Evolutionary conservation across 2,888 invertebrate species (phyloP).

Genomic region (Alviniconcha strummeri): DNA sequence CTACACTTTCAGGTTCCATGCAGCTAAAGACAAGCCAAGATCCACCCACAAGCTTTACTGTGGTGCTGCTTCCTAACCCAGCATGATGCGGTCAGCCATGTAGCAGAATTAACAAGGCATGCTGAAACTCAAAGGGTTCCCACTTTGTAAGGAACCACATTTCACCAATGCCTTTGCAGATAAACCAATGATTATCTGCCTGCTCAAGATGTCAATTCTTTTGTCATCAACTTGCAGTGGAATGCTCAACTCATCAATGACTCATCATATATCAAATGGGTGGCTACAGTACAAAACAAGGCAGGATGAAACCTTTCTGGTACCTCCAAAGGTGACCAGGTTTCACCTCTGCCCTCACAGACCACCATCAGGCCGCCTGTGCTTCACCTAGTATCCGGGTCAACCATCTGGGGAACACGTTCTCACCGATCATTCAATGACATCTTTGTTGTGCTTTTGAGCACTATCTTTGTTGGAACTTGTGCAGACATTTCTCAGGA

Average conservation of each 20-base stretch:
- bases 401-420: slow-evolving; percentile 31
- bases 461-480: slow-evolving; percentile 72
- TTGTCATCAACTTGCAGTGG: too few relatives aligned
- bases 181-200: background rate
- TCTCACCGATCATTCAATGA: slow-evolving; percentile 75
- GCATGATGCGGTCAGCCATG: too few relatives aligned
- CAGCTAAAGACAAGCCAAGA: too few relatives aligned
- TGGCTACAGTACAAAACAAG: background rate
- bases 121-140: slow-evolving; percentile 13
- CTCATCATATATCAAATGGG: too few relatives aligned
- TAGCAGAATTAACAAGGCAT: slow-evolving; percentile 3
- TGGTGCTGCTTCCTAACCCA: too few relatives aligned
- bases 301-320: slow-evolving; percentile 31
- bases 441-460: slow-evolving; percentile 74
- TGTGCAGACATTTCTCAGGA: slow-evolving; percentile 26
- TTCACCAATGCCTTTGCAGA: slow-evolving; percentile 28
- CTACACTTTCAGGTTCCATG: too few relatives aligned
- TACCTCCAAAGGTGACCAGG: slow-evolving; percentile 29
- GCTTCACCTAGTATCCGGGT: slow-evolving; percentile 12
- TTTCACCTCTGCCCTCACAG: slow-evolving; percentile 34
- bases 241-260: too few relatives aligned
- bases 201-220: background rate
- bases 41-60: too few relatives aligned
- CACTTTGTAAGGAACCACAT: background rate
- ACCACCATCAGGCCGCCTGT: background rate